phyloP scores from a whole-genome alignment of 1,140 invertebrate genomes.

The Calliopsis andreniformis region DNA sequence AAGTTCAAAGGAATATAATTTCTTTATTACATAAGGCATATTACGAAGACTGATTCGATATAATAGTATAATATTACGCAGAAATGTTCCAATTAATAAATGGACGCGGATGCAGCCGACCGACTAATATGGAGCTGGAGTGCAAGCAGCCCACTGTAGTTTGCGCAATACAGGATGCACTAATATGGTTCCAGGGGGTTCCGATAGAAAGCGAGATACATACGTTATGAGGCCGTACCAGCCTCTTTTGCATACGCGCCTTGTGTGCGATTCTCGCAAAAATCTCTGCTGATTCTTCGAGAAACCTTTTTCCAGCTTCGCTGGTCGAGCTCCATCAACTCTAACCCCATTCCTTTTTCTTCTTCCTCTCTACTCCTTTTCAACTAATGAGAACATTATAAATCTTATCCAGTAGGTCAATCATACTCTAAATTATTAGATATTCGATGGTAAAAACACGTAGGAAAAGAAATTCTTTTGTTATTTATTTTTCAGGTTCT shows the following conservation, averaged over 20 bases:
- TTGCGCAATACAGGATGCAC: slow-evolving; percentile 66
- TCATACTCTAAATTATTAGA: too few relatives aligned
- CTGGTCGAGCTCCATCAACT: not conserved
- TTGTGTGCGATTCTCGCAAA: slow-evolving; percentile 36
- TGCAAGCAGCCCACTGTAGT: slow-evolving; percentile 50
- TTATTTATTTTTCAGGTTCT: too few relatives aligned
- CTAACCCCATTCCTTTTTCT: slow-evolving; percentile 20
- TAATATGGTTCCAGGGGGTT: slow-evolving; percentile 60
- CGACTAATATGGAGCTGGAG: slow-evolving; percentile 60
- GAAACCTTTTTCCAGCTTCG: slow-evolving; percentile 42
- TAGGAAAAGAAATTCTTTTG: too few relatives aligned
- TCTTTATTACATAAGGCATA: not conserved
- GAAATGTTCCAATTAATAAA: slow-evolving; percentile 48
- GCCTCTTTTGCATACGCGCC: slow-evolving; percentile 57
- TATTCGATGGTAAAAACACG: too few relatives aligned
- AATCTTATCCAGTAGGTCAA: too few relatives aligned
- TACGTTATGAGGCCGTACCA: slow-evolving; percentile 60
- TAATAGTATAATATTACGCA: slow-evolving; percentile 32
- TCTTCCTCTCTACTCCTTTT: too few relatives aligned
- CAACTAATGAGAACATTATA: too few relatives aligned
- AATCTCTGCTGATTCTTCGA: slow-evolving; percentile 42
- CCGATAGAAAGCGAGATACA: slow-evolving; percentile 67
- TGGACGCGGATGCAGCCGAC: slow-evolving; percentile 21
- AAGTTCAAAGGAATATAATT: not conserved
- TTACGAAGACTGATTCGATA: not conserved